Percentiles rank a stretch among this genome's conserved stretches.
Evolutionary conservation across 2,888 invertebrate species (phyloP).

Genomic region (Balanococcus diminutus): DNA sequence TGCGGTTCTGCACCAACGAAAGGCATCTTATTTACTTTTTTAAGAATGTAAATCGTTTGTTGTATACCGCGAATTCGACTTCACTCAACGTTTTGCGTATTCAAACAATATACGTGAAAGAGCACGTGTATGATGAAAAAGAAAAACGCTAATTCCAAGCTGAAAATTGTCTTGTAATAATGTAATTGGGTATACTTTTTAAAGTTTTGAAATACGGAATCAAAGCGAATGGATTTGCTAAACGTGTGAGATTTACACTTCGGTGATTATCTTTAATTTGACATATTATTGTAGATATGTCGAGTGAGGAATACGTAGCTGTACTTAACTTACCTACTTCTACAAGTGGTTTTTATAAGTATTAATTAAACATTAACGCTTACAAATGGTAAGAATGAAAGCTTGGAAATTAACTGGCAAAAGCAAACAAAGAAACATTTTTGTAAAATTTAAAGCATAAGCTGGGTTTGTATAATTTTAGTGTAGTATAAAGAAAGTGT

Average conservation of each 20-base stretch:
- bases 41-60: background rate
- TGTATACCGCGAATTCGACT: background rate
- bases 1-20: background rate
- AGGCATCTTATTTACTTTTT: background rate
- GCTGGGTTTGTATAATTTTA: background rate
- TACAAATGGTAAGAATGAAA: background rate
- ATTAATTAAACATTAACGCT: constrained; percentile 21
- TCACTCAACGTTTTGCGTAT: background rate
- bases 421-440: constrained; percentile 9
- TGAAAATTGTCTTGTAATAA: background rate
- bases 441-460: background rate
- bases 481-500: background rate
- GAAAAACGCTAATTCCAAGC: background rate
- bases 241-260: background rate
- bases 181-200: background rate
- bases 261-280: background rate
- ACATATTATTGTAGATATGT: background rate
- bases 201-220: background rate
- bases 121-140: background rate
- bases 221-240: background rate
- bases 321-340: background rate
- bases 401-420: background rate
- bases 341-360: background rate
- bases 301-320: background rate
- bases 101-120: background rate